phyloP scores from a whole-genome alignment of 2,113 vertebrate genomes.

The Esox niger region DNA sequence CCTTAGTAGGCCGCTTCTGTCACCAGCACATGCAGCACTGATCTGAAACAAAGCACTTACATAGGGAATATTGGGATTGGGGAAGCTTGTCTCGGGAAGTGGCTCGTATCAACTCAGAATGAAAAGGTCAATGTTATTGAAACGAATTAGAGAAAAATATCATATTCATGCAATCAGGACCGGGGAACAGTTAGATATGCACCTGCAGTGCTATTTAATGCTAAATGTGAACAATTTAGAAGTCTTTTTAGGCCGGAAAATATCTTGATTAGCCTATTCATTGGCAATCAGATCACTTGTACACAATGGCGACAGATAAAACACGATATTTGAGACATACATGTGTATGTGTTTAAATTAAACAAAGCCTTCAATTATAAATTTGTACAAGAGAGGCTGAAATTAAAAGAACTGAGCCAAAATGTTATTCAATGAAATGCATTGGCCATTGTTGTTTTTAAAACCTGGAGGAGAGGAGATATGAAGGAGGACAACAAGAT shows the following conservation, averaged over 20 bases:
- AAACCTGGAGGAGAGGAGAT: slow-evolving; percentile 4
- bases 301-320: neutral
- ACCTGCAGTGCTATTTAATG: neutral
- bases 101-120: slow-evolving; percentile 45
- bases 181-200: slow-evolving; percentile 13
- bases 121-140: slow-evolving; percentile 51
- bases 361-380: neutral
- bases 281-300: neutral
- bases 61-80: too few relatives aligned
- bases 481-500: too few relatives aligned
- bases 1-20: too few relatives aligned
- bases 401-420: too few relatives aligned
- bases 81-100: slow-evolving; percentile 31
- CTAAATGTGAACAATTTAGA: too few relatives aligned
- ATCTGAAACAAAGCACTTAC: too few relatives aligned
- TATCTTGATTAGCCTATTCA: too few relatives aligned
- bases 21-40: too few relatives aligned
- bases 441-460: slow-evolving; percentile 20
- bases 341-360: neutral
- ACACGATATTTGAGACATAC: neutral
- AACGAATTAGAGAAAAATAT: slow-evolving; percentile 61
- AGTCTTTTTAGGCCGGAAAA: too few relatives aligned
- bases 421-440: neutral
- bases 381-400: neutral
- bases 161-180: slow-evolving; percentile 46